Evolutionary conservation across 2,113 vertebrate species (phyloP).

Genomic region (Pithys albifrons): DNA sequence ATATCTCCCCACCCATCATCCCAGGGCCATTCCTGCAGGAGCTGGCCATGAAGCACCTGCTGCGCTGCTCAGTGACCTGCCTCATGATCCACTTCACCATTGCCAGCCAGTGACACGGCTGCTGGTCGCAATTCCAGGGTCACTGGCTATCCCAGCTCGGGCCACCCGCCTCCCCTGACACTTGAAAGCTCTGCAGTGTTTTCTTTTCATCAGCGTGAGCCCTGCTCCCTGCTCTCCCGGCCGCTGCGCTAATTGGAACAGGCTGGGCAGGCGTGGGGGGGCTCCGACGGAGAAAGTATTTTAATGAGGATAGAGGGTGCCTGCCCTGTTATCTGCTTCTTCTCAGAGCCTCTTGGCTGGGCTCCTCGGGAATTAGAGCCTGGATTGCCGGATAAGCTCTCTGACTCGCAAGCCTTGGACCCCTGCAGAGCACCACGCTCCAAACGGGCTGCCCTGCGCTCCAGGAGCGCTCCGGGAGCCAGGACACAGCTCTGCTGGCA

Average conservation of each 20-base stretch:
- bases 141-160: not conserved
- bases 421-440: not conserved
- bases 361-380: not conserved
- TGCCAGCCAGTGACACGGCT: not conserved
- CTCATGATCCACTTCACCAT: not conserved
- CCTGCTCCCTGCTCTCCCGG: not conserved
- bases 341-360: not conserved
- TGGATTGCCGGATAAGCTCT: not conserved
- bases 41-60: not conserved
- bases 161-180: not conserved
- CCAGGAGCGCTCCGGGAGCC: not conserved
- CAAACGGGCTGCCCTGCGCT: not conserved
- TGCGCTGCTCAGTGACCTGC: not conserved
- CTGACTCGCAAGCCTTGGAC: not conserved
- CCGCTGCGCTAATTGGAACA: slow-evolving; percentile 26
- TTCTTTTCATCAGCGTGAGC: slow-evolving; percentile 46
- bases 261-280: slow-evolving; percentile 24
- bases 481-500: not conserved
- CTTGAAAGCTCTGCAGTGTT: slow-evolving; percentile 1
- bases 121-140: not conserved
- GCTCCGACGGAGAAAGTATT: slow-evolving; percentile 25
- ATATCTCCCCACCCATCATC: not conserved
- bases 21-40: not conserved
- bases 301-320: slow-evolving; percentile 40
- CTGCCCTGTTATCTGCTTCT: slow-evolving; percentile 8